Evolutionary conservation across 2,797 vertebrate species (phyloP), one percentile per base, ranked within the genome.

Genomic region (Lindbergichthys nudifrons): DNA sequence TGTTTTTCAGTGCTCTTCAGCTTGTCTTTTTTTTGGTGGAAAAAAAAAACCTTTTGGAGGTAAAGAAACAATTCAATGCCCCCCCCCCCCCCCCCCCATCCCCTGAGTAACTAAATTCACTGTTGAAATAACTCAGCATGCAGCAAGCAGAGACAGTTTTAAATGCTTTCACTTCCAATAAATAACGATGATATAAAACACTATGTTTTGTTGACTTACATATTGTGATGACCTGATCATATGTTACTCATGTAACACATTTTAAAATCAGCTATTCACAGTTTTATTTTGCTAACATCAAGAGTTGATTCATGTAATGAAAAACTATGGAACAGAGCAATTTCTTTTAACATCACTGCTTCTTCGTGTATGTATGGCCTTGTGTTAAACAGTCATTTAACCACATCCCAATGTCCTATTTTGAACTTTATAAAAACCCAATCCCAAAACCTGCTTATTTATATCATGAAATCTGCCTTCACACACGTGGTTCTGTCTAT

Each of bases 1-100:
- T n/a, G n/a, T n/a, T n/a, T n/a, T n/a, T 83, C 56, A 84, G 63
- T 54, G 26, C 75, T 64, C 50, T 60, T 70, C 71, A 81, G 53
- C 45, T 19, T 43, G 58, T 62, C 53, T 42, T 51, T 51, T 48
- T 70, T 59, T 45, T 53, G 23, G 15, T 70, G n/a, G 26, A 78
- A 11, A 65, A 62, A 65, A 43, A 65, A 39, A 15, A 76, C 54
- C 8, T 23, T 32, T 63, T 14, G 2, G 51, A 32, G 41, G 53
- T 6, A 0, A 48, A 4, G 3, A 50, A 43, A 26, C n/a, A 53
- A 32, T n/a, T 51, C 8, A 54, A 65, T 36, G 7, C 36, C 36
- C 8, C 8, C 32, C 32, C 8, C 32, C 32, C 32, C 32, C 30
- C 30, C 5, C 5, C 30, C 5, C 8, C 32, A 36, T 8, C 32